Evolutionary conservation across 2,888 invertebrate species (phyloP).

Genomic region (Aphelenchoides bicaudatus): DNA sequence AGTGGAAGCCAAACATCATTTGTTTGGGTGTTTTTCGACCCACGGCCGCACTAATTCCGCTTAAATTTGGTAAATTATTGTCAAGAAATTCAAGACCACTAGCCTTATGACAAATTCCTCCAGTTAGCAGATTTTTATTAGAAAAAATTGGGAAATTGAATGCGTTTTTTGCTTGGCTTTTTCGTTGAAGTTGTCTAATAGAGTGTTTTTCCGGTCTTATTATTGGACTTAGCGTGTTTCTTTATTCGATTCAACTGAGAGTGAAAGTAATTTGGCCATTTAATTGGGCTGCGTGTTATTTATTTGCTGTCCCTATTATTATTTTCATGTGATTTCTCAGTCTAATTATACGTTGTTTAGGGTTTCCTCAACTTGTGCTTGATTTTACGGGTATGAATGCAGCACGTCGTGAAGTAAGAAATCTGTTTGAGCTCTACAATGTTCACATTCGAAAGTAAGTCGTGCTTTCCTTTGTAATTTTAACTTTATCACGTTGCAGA

Average conservation of each 20-base stretch:
- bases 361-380: neutral
- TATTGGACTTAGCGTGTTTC: neutral
- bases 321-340: neutral
- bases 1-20: no score
- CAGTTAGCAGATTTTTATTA: no score
- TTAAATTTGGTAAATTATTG: no score
- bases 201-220: neutral
- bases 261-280: no score
- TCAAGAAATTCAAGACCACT: no score
- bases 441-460: neutral
- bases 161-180: no score
- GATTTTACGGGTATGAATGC: neutral
- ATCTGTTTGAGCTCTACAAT: slow-evolving; percentile 7
- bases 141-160: no score
- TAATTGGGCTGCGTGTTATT: neutral
- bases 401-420: neutral
- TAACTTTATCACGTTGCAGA: slow-evolving; percentile 18
- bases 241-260: no score
- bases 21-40: no score
- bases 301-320: neutral
- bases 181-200: neutral
- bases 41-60: no score
- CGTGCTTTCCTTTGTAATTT: neutral
- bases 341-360: neutral
- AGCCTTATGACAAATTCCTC: no score